Base-by-base conservation (phyloP, 2,797 vertebrate genomes). In the Staurois parvus region DNA sequence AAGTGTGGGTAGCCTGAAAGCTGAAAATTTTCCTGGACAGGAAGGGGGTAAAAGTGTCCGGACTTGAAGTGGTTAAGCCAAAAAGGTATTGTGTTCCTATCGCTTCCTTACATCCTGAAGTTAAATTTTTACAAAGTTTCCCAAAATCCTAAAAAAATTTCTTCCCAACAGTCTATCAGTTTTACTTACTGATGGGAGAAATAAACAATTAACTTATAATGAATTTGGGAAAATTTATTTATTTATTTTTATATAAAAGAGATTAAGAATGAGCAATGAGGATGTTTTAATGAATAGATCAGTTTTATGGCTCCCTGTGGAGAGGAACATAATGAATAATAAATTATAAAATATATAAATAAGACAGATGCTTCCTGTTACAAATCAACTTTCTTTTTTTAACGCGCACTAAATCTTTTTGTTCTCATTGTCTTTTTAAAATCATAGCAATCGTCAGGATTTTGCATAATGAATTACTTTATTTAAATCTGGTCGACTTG, bases 271-370 rank as follows among this genome's bases (percentile, higher is more conserved):
- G 45, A 72, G 79, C 29, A 56, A 52, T 8, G 32, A 59, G 67
- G 52, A 81, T 37, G n/a, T 72, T 56, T n/a, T 81, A 81, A 72
- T 81, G 68, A 62, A 81, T 72, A 70, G 56, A 81, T 70, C 67
- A 70, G 67, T 80, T 66, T 56, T 26, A 29, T 10, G 78, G 21
- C 11, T 70, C 79, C 79, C 79, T 2, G 48, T 17, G 32, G 52
- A 82, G 66, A 21, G 15, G 56, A 29, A 66, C 72, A 30, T 74
- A 66, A 82, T 74, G 70, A 73, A 82, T 82, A 64, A 82, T 72
- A 73, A 73, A 62, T 82, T 64, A 82, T 82, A 74, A 73, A 82
- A 82, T 82, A 66, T 82, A 82, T 64, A 64, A 70, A 74, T 73
- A 73, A 82, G 59, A 74, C 69, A 74, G 72, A 82, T 66, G 72